Conservation (phyloP, 2,797 vertebrate species). For the Esox lucius region DNA sequence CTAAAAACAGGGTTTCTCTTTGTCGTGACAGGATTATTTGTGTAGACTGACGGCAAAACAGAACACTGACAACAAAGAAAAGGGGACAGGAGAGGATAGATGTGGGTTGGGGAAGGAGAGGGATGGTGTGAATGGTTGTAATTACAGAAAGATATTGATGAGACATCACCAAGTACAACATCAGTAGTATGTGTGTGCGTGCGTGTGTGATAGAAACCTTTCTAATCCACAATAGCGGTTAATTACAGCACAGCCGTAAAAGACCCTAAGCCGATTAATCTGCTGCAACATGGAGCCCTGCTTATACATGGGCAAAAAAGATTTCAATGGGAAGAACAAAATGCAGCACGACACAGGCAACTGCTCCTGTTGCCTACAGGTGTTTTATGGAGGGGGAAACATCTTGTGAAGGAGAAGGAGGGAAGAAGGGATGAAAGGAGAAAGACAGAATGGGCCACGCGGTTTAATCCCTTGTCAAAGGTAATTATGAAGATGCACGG, state of each 20-base stretch:
- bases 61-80: slow-evolving; percentile 7
- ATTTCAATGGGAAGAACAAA: not conserved
- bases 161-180: too few relatives aligned
- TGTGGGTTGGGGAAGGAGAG: not conserved
- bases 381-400: not conserved
- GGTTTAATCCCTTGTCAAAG: slow-evolving; percentile 44
- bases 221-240: slow-evolving; percentile 28
- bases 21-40: not conserved
- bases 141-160: not conserved
- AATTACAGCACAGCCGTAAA: slow-evolving; percentile 21
- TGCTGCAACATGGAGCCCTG: slow-evolving; percentile 3
- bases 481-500: slow-evolving; percentile 32
- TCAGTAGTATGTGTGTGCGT: not conserved
- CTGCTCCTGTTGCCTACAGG: not conserved
- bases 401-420: not conserved
- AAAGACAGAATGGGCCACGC: slow-evolving; percentile 6
- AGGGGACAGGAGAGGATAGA: slow-evolving; percentile 14
- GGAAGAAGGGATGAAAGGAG: not conserved
- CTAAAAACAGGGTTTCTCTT: too few relatives aligned
- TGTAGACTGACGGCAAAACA: not conserved
- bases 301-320: not conserved
- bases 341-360: not conserved
- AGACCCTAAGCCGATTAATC: slow-evolving; percentile 35
- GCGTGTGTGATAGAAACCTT: slow-evolving; percentile 3
- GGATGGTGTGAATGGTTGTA: not conserved